phyloP scores from a whole-genome alignment of 2,113 vertebrate genomes.

The Nerophis ophidion region DNA sequence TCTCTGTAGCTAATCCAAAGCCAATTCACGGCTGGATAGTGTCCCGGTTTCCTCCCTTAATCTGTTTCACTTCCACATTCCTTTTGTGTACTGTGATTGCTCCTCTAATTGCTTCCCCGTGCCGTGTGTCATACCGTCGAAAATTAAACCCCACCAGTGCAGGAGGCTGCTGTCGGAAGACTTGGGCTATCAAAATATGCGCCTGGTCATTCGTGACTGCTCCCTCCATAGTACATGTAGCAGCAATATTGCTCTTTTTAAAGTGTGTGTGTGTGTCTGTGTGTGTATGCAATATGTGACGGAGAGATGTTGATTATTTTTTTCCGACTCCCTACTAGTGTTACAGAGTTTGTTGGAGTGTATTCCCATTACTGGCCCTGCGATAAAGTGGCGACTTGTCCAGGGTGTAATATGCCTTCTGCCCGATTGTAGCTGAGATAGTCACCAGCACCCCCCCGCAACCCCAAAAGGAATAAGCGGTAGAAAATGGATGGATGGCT shows the following conservation, averaged over 20 bases:
- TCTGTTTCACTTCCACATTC: slow-evolving; percentile 59
- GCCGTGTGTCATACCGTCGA: slow-evolving; percentile 55
- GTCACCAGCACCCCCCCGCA: too few relatives aligned
- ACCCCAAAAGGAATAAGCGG: too few relatives aligned
- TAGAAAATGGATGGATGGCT: too few relatives aligned
- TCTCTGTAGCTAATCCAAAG: slow-evolving; percentile 58
- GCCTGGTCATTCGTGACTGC: slow-evolving; percentile 57
- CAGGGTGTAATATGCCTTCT: too few relatives aligned
- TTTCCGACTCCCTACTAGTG: too few relatives aligned
- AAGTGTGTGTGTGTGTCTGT: slow-evolving; percentile 14
- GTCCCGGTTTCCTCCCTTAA: slow-evolving; percentile 55
- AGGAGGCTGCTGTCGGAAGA: slow-evolving; percentile 41
- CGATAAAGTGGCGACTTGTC: too few relatives aligned
- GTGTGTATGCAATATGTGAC: neutral
- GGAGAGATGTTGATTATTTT: too few relatives aligned
- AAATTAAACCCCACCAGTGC: slow-evolving; percentile 55
- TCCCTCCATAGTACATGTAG: slow-evolving; percentile 29
- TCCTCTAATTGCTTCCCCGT: slow-evolving; percentile 67
- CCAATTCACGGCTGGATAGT: slow-evolving; percentile 41
- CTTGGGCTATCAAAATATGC: slow-evolving; percentile 51
- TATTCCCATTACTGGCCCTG: too few relatives aligned
- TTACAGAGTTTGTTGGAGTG: too few relatives aligned
- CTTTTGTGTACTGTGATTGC: slow-evolving; percentile 71
- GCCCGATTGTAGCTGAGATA: too few relatives aligned
- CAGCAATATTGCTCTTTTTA: slow-evolving; percentile 31